A percentile compares a stretch with the other conserved stretches of the same genome.
phyloP scores from a whole-genome alignment of 2,888 invertebrate genomes.

The Epinotia nisella region DNA sequence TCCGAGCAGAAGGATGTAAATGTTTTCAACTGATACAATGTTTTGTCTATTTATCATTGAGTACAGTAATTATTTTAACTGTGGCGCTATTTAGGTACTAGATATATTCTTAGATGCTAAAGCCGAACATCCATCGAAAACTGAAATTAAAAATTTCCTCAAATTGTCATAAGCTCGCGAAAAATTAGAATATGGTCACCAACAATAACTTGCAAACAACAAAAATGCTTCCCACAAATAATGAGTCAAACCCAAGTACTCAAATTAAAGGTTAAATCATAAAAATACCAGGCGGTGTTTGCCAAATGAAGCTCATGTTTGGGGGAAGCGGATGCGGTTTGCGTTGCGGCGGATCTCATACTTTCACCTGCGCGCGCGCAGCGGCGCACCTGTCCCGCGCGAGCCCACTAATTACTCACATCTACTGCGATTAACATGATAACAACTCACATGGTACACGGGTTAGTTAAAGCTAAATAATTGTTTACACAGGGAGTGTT shows the following conservation, averaged over 20 bases:
- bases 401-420: constrained; percentile 32
- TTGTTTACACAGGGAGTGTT: not conserved
- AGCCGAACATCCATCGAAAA: too few species aligned
- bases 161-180: not conserved
- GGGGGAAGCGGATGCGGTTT: constrained; percentile 70
- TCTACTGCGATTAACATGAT: constrained; percentile 21
- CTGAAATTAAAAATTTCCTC: not conserved
- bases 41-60: not conserved
- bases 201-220: constrained; percentile 1
- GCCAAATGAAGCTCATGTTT: constrained; percentile 46
- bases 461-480: constrained; percentile 18
- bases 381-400: constrained; percentile 59
- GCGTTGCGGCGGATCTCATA: constrained; percentile 55
- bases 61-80: too few species aligned
- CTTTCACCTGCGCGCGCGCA: constrained; percentile 72
- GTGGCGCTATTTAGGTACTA: too few species aligned
- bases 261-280: constrained; percentile 10
- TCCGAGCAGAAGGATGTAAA: too few species aligned
- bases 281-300: constrained; percentile 12
- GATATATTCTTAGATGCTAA: too few species aligned
- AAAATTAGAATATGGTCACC: not conserved
- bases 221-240: constrained; percentile 1
- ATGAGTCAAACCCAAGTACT: constrained; percentile 10
- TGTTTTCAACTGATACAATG: not conserved
- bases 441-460: constrained; percentile 5